Conservation (phyloP, 2,888 invertebrate species). For the Pandemis heparana region DNA sequence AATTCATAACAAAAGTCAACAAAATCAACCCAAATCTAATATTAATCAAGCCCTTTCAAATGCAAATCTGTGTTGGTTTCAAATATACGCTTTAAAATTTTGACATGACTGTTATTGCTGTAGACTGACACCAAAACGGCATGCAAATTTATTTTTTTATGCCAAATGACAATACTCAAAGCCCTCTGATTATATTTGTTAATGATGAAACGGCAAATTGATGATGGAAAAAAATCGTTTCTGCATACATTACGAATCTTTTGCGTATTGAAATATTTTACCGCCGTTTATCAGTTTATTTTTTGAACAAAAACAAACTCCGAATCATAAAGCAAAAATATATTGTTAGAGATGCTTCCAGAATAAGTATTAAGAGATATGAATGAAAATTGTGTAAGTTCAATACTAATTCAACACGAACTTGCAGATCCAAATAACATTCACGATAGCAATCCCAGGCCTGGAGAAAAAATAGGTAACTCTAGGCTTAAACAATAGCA, state of each 20-base stretch:
- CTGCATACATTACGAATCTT: conserved; percentile 20
- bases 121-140: conserved; percentile 51
- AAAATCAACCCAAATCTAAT: not conserved
- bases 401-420: too few relatives aligned
- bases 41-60: not conserved
- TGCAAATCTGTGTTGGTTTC: not conserved
- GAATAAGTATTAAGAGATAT: too few relatives aligned
- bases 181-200: conserved; percentile 39
- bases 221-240: conserved; percentile 36
- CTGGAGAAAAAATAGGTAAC: not conserved
- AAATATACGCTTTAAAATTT: conserved; percentile 3
- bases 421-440: not conserved
- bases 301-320: too few relatives aligned
- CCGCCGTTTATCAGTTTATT: too few relatives aligned
- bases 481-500: not conserved
- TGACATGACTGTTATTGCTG: conserved; percentile 17
- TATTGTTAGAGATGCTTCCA: too few relatives aligned
- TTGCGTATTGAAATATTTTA: not conserved
- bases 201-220: conserved; percentile 37
- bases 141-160: conserved; percentile 67
- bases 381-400: too few relatives aligned
- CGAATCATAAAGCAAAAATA: too few relatives aligned
- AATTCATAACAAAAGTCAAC: not conserved
- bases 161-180: conserved; percentile 58
- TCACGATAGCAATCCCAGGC: not conserved